Evolutionary conservation across 1,140 invertebrate species (phyloP), one percentile per base, ranked within the genome.

Genomic region (Bombyx mandarina): DNA sequence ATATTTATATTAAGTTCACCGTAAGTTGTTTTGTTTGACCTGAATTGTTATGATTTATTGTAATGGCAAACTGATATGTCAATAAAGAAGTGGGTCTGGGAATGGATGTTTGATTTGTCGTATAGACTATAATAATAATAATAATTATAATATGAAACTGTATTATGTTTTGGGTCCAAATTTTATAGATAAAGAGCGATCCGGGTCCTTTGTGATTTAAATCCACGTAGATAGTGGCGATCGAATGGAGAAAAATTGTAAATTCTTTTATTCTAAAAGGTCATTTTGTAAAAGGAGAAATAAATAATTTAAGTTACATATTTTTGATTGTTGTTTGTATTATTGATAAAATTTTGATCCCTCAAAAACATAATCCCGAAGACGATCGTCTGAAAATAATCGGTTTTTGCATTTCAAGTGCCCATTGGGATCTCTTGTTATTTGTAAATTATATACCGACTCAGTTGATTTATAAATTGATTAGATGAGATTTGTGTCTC

Each of bases 1-100:
- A 65, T 82, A 80, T 81, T 81, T 79, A 77, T 79, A 79, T 80
- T 82, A 77, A 82, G 80, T 82, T 86, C 78, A 77, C 77, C 80
- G 82, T 80, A 78, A 78, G 81, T 86, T 86, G 80, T 86, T 86
- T 86, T 86, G 81, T 86, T 86, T 83, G 81, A 82, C 79, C 75
- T 82, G 75, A 84, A 82, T 84, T 86, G 83, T 86, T 86, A 86
- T 86, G 80, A 84, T 83, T 86, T 85, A 82, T 83, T 86, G 80
- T 86, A 84, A 79, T 73, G 73, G 79, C 77, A 82, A 77, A 79
- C 82, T 86, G 82, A 79, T 83, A 71, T 81, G 80, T 86, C 81
- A 86, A 84, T 86, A 86, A 86, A 86, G 76, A 79, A 79, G 83
- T 83, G 81, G 82, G 77, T 82, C 80, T 84, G 81, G 80, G 80